Conservation (phyloP, 2,888 invertebrate species). For the Caenorhabditis afra region DNA sequence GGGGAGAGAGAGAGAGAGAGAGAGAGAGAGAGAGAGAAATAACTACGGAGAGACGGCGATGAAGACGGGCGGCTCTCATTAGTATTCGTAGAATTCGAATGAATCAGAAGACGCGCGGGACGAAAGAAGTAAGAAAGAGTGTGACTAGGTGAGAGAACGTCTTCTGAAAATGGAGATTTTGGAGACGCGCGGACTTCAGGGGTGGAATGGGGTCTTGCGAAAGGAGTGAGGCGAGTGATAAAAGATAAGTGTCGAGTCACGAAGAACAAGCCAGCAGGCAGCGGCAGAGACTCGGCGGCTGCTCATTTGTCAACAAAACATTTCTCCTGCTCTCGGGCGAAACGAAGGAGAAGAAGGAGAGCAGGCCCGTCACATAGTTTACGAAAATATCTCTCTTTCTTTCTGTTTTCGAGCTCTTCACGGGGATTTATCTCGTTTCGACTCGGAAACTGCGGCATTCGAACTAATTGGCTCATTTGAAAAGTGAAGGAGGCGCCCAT, state of each 20-base stretch:
- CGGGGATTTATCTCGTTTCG: not conserved
- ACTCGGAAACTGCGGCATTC: too few relatives aligned
- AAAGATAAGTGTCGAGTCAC: slow-evolving; percentile 42
- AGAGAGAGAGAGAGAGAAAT: slow-evolving; percentile 14
- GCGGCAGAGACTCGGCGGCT: slow-evolving; percentile 4
- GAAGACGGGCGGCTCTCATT: not conserved
- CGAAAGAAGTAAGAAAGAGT: too few relatives aligned
- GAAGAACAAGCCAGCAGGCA: slow-evolving; percentile 22
- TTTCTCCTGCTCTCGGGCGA: slow-evolving; percentile 1
- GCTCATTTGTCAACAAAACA: slow-evolving; percentile 37
- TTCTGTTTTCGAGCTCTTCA: not conserved
- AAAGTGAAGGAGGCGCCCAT: too few relatives aligned
- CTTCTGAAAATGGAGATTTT: not conserved
- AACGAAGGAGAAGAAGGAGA: slow-evolving; percentile 6
- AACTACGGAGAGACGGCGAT: slow-evolving; percentile 25
- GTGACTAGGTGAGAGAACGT: too few relatives aligned
- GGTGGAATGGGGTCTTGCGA: not conserved
- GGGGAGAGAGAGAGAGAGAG: slow-evolving; percentile 13
- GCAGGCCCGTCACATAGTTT: not conserved
- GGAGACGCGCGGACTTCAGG: not conserved
- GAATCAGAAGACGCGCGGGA: not conserved
- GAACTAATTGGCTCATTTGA: too few relatives aligned
- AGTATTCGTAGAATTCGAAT: not conserved
- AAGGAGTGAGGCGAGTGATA: slow-evolving; percentile 33
- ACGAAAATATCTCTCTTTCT: slow-evolving; percentile 5